Base-by-base conservation (phyloP, 2,797 vertebrate species). In the Coregonus suidteri region DNA sequence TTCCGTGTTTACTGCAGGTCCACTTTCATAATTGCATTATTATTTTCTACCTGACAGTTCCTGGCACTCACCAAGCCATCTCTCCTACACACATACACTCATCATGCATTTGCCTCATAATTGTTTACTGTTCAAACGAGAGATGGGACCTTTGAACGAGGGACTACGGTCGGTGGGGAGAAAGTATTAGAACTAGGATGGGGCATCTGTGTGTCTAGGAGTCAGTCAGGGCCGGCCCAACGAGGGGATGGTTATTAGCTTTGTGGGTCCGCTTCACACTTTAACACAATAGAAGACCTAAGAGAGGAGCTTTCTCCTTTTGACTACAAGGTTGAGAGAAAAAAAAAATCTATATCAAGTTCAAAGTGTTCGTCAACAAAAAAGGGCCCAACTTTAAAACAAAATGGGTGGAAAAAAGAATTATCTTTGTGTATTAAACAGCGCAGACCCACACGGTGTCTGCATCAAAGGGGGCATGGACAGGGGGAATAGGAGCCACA, bases 371-470 rank as follows among this genome's bases (percentile, higher is more conserved):
- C 35, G 47, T 76, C 79, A 85, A 86, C 84, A 85, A 89, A 82
- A 81, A 82, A 74, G 76, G 81, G 82, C 73, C 76, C 77, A 80
- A 85, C 87, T 91, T 89, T 88, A 86, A 89, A 92, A 88, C 88
- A 92, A 90, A 93, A 85, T 76, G 77, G 81, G 89, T 84, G 85
- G 85, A 84, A 85, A 89, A 91, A 83, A 86, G 65, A 18, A 25
- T 65, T 52, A 94, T 92, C 94, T 95, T 96, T 93, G 91, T 93
- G 95, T 95, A 96, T 95, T 96, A 97, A 96, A 96, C 94, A 95
- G 95, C 93, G 91, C 65, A 67, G 25, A 47, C 2, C n/a, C n/a
- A 3, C 94, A 91, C 95, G 95, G 93, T 92, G 94, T 92, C 94
- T 91, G 91, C 95, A 95, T 97, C 95, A 96, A 96, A 97, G 94